These are phyloP conservation scores for Stenodera caucasica DNA, from an alignment of 2,888 invertebrate genomes.

Conservation along the genomic window DNA sequence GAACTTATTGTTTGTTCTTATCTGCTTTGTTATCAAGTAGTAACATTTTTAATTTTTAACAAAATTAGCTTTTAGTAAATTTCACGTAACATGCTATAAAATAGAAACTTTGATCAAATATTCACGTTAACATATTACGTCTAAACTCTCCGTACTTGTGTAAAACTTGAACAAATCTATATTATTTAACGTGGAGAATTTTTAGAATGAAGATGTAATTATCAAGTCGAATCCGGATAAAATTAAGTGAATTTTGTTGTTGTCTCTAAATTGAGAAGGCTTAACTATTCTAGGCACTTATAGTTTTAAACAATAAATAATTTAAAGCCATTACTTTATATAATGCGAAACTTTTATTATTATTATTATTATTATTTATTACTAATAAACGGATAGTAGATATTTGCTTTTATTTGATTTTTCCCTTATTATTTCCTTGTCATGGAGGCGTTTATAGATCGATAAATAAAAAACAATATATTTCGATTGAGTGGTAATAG, in stretches of 20 bases:
- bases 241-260: conserved; percentile 8
- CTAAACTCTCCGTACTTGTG: no score
- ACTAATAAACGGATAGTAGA: no score
- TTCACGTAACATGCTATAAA: neutral
- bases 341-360: no score
- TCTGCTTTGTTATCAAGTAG: neutral
- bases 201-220: neutral
- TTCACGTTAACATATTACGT: neutral
- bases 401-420: neutral
- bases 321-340: neutral
- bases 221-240: neutral
- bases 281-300: neutral
- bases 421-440: neutral
- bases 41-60: neutral
- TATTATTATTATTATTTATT: no score
- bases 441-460: neutral
- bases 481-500: conserved; percentile 5
- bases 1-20: neutral
- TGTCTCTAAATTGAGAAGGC: neutral
- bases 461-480: neutral
- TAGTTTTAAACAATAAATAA: neutral
- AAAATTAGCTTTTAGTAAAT: neutral
- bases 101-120: neutral
- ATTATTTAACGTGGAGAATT: neutral
- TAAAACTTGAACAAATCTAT: neutral